A percentile compares a stretch with the other conserved stretches of the same genome.
phyloP scores from a whole-genome alignment of 2,888 invertebrate genomes.

The Aspidiotus destructor region DNA sequence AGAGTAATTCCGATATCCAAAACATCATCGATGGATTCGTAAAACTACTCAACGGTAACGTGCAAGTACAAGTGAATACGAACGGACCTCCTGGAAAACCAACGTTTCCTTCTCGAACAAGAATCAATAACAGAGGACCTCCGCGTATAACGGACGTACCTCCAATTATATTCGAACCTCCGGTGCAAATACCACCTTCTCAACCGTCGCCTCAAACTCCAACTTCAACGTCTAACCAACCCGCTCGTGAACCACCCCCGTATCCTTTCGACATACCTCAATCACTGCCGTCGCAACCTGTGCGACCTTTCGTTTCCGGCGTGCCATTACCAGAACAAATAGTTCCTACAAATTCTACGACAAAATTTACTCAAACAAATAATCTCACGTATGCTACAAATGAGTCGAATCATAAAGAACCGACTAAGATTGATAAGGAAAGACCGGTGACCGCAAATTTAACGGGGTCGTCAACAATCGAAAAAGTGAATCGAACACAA shows the following conservation, averaged over 20 bases:
- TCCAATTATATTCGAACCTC: constrained; percentile 55
- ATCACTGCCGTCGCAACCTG: constrained; percentile 48
- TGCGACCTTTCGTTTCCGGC: constrained; percentile 55
- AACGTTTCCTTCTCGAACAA: constrained; percentile 55
- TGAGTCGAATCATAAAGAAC: constrained; percentile 5
- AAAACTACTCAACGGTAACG: constrained; percentile 76
- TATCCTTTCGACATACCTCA: constrained; percentile 57
- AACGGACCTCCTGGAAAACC: constrained; percentile 47
- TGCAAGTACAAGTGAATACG: constrained; percentile 51
- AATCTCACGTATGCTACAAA: constrained; percentile 1
- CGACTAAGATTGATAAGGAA: neutral
- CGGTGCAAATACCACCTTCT: constrained; percentile 48
- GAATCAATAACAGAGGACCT: constrained; percentile 84
- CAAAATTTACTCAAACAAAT: neutral
- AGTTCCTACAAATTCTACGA: constrained; percentile 46
- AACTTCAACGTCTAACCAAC: constrained; percentile 41
- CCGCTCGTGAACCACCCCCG: constrained; percentile 47
- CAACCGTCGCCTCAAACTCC: constrained; percentile 38
- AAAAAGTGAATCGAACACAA: constrained; percentile 23
- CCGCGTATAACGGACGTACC: constrained; percentile 72
- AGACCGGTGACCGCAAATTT: constrained; percentile 3
- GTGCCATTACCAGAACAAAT: constrained; percentile 65
- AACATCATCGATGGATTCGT: constrained; percentile 85
- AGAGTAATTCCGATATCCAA: constrained; percentile 69
- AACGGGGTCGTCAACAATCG: constrained; percentile 13